Percentiles rank a stretch among this genome's conserved stretches.
Conservation (phyloP, 2,797 vertebrate species). For the Calcarius lapponicus region DNA sequence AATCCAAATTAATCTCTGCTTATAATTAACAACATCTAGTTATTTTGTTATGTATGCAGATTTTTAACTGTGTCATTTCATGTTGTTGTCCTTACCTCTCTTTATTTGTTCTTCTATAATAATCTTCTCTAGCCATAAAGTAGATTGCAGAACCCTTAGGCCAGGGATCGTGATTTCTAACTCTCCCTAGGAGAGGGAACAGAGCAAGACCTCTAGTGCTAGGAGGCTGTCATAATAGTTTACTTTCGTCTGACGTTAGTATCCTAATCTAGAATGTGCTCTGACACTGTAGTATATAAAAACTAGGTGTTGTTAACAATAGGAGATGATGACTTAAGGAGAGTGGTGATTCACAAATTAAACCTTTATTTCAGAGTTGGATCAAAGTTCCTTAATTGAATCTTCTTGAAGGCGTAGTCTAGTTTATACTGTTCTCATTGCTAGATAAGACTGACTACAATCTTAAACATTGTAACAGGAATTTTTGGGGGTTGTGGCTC, state of each 20-base stretch:
- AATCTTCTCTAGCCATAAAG: background rate
- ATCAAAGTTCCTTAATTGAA: background rate
- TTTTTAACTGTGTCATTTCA: background rate
- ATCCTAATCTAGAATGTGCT: background rate
- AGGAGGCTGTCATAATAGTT: background rate
- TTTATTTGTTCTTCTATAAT: background rate
- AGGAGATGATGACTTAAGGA: background rate
- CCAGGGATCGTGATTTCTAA: background rate
- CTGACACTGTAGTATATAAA: background rate
- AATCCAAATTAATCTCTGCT: background rate
- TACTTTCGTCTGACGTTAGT: background rate
- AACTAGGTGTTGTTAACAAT: background rate
- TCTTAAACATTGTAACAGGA: background rate
- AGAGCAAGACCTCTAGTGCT: background rate
- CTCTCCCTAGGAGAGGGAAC: background rate
- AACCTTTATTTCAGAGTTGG: background rate
- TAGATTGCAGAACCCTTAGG: background rate
- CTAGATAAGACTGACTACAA: background rate
- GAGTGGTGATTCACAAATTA: background rate
- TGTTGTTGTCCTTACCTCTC: background rate
- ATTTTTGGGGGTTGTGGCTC: background rate
- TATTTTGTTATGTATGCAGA: background rate
- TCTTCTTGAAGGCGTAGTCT: background rate
- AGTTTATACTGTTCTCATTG: background rate
- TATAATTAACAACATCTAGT: background rate